Percentiles rank a stretch among this genome's conserved stretches.
Conservation (phyloP, 2,113 vertebrate species). For the Tinamus guttatus region DNA sequence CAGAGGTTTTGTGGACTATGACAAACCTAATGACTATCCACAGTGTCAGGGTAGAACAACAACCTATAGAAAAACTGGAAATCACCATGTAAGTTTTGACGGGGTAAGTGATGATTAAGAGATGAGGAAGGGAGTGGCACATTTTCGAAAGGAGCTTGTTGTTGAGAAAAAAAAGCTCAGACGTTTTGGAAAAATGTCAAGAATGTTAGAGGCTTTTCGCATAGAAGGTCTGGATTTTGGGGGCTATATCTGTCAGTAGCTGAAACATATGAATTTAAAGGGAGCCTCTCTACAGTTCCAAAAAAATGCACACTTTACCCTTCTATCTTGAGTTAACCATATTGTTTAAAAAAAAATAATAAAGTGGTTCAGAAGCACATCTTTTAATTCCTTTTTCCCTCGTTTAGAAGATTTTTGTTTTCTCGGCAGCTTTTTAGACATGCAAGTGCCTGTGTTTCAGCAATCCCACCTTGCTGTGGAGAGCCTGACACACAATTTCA, state of each 20-base stretch:
- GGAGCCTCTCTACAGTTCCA: not conserved
- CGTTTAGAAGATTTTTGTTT: not conserved
- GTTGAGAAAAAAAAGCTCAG: not conserved
- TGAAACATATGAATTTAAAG: not conserved
- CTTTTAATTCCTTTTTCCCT: not conserved
- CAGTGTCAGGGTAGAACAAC: not conserved
- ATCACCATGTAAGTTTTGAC: not conserved
- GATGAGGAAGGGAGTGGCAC: not conserved
- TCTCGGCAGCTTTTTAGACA: not conserved
- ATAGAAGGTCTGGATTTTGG: not conserved
- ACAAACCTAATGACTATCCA: not conserved
- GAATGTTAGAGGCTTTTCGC: not conserved
- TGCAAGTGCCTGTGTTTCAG: constrained; percentile 21
- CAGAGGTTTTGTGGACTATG: not conserved
- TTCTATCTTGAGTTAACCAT: not conserved
- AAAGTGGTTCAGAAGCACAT: not conserved
- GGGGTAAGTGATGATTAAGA: not conserved
- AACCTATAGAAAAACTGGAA: not conserved
- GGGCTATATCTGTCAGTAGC: not conserved
- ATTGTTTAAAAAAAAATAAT: not conserved
- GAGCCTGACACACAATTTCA: constrained; percentile 24
- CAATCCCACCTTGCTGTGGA: constrained; percentile 7
- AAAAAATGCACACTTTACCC: not conserved
- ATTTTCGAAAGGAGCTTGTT: not conserved
- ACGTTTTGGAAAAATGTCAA: constrained; percentile 1